Percentiles rank a stretch among this genome's conserved stretches.
Evolutionary conservation across 1,140 invertebrate genomes (phyloP).

Genomic region (Phymastichus coffea): DNA sequence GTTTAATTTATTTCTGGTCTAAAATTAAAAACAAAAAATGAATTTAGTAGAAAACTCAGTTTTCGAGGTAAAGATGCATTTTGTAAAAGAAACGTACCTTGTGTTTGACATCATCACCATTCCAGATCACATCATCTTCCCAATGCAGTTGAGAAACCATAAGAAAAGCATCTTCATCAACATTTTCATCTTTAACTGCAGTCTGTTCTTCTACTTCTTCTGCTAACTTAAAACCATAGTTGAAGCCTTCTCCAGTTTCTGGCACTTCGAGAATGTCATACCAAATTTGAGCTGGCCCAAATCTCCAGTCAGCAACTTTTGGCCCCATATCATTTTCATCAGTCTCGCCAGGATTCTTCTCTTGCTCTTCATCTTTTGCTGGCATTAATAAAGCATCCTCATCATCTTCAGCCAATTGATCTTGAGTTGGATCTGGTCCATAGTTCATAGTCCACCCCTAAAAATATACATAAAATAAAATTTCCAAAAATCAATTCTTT

Average conservation of each 20-base stretch:
- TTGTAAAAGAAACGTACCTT: no score
- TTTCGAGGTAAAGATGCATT: no score
- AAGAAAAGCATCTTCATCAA: conserved; percentile 88
- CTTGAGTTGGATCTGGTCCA: conserved; percentile 60
- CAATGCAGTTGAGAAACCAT: conserved; percentile 95
- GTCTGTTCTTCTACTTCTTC: no score
- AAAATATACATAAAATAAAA: no score
- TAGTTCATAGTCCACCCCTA: conserved; percentile 67
- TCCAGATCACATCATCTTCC: conserved; percentile 99
- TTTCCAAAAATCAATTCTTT: no score
- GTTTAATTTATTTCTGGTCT: conserved; percentile 76
- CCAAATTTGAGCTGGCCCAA: conserved; percentile 96
- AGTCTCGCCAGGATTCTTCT: conserved; percentile 61
- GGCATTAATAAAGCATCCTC: conserved; percentile 61
- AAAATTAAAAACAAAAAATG: no score
- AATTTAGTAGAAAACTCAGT: no score
- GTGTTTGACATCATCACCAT: conserved; percentile 92
- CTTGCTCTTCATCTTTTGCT: conserved; percentile 59
- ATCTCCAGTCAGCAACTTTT: conserved; percentile 90
- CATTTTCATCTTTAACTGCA: conserved; percentile 54
- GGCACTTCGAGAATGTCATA: conserved; percentile 94
- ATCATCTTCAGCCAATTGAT: conserved; percentile 68
- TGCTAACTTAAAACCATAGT: conserved; percentile 90
- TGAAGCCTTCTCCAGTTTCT: conserved; percentile 89
- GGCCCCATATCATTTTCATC: conserved; percentile 72